Evolutionary conservation across 2,113 vertebrate species (phyloP).

Genomic region (Dasypus novemcinctus): DNA sequence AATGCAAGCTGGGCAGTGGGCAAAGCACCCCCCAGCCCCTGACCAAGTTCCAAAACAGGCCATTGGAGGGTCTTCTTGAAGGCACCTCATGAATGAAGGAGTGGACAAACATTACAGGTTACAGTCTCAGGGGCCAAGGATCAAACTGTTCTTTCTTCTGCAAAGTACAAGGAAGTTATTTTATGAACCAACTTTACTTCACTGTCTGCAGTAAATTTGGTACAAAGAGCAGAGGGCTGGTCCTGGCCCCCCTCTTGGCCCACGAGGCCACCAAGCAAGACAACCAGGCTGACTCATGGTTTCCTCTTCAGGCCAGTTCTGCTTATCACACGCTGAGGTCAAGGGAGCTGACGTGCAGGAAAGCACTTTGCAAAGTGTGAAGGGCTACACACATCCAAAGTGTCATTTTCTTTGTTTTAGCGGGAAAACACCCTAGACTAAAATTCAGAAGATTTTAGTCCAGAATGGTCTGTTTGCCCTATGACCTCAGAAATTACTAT

Average conservation of each 20-base stretch:
- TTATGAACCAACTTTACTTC: not conserved
- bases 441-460: not conserved
- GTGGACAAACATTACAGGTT: accelerated
- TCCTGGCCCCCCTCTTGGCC: not conserved
- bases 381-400: not conserved
- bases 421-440: not conserved
- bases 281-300: not conserved
- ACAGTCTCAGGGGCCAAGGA: not conserved
- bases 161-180: not conserved
- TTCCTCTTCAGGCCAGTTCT: not conserved
- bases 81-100: not conserved
- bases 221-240: not conserved
- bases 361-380: not conserved
- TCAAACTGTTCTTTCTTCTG: not conserved
- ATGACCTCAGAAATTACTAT: not conserved
- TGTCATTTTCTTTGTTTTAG: not conserved
- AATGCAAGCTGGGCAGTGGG: accelerated
- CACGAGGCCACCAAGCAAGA: not conserved
- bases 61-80: too few relatives aligned
- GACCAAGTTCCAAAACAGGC: not conserved
- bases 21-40: not conserved
- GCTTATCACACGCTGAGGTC: not conserved
- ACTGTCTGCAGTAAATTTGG: not conserved
- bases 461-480: not conserved
- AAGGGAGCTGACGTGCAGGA: too few relatives aligned